phyloP scores from a whole-genome alignment of 2,888 invertebrate genomes.

The Orgyia antiqua region DNA sequence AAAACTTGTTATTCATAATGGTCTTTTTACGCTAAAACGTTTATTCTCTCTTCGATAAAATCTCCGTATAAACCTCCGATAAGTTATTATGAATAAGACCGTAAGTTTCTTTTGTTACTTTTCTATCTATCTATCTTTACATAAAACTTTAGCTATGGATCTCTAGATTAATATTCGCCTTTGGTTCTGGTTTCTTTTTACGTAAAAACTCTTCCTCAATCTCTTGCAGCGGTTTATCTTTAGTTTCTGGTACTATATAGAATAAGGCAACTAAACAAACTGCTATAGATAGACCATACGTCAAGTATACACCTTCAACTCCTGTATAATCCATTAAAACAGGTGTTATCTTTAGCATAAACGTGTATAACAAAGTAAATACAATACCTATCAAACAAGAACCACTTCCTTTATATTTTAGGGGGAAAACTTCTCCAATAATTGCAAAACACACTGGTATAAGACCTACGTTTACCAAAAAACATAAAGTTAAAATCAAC shows the following conservation, averaged over 20 bases:
- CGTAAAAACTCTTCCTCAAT: constrained; percentile 37
- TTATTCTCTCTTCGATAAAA: too few species aligned
- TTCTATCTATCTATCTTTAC: too few species aligned
- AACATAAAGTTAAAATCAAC: not conserved
- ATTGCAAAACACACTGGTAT: not conserved
- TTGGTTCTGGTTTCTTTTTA: not conserved
- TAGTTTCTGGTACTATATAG: constrained; percentile 40
- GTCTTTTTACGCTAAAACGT: too few species aligned
- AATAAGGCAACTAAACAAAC: constrained; percentile 28
- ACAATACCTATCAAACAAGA: constrained; percentile 30
- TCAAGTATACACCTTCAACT: constrained; percentile 30
- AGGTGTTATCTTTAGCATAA: constrained; percentile 36
- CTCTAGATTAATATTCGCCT: too few species aligned
- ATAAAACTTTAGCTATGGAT: too few species aligned
- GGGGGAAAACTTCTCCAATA: not conserved
- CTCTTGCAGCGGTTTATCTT: constrained; percentile 37
- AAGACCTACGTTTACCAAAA: not conserved
- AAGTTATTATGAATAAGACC: too few species aligned
- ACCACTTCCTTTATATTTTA: constrained; percentile 5
- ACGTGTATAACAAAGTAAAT: constrained; percentile 23
- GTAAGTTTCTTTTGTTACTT: too few species aligned
- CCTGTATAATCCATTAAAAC: constrained; percentile 31
- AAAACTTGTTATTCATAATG: too few species aligned
- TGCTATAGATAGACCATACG: constrained; percentile 27
- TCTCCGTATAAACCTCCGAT: too few species aligned